Evolutionary conservation across 2,888 invertebrate genomes (phyloP).

Genomic region (Salticus scenicus): DNA sequence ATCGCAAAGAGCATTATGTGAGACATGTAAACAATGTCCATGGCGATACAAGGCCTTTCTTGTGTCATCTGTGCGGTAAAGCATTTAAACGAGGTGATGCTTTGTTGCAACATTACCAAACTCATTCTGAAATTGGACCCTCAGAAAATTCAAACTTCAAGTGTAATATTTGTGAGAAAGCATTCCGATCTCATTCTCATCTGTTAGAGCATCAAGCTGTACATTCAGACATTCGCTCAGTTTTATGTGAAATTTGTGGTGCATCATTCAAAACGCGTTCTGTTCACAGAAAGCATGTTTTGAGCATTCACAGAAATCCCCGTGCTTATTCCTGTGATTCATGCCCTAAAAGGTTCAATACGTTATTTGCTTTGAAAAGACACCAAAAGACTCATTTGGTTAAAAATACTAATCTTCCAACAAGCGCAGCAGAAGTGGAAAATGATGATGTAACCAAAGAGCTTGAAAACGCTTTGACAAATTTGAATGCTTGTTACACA

Average conservation of each 20-base stretch:
- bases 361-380: constrained; percentile 76
- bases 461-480: background rate
- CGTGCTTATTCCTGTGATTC: constrained; percentile 74
- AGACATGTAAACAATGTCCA: constrained; percentile 78
- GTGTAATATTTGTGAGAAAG: constrained; percentile 75
- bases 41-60: constrained; percentile 77
- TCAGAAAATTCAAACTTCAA: constrained; percentile 69
- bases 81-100: constrained; percentile 79
- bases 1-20: constrained; percentile 75
- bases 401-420: background rate
- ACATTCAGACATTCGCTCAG: constrained; percentile 77
- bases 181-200: constrained; percentile 76
- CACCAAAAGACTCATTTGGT: constrained; percentile 75
- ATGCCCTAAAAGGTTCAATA: constrained; percentile 76
- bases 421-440: background rate
- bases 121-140: constrained; percentile 74
- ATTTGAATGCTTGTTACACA: background rate
- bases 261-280: constrained; percentile 77
- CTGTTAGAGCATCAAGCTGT: constrained; percentile 75
- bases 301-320: constrained; percentile 76
- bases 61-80: constrained; percentile 79
- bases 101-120: constrained; percentile 77
- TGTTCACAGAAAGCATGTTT: constrained; percentile 76
- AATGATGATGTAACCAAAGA: background rate
- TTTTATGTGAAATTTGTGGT: constrained; percentile 79